Conservation (phyloP, 2,888 invertebrate genomes). For the Cephonodes hylas region DNA sequence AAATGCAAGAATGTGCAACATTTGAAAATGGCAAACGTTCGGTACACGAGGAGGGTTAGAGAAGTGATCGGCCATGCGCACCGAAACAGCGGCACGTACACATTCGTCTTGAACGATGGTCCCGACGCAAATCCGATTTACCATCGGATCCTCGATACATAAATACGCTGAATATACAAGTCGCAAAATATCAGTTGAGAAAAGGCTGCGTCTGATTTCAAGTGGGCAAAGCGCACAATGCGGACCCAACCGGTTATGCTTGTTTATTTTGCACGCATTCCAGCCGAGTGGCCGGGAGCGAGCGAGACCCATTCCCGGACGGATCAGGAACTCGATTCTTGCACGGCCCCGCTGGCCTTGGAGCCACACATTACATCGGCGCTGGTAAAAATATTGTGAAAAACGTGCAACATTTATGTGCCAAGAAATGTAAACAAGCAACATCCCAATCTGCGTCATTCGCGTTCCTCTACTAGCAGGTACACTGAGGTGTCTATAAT, state of each 20-base stretch:
- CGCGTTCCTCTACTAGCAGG: conserved; percentile 24
- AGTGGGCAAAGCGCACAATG: conserved; percentile 63
- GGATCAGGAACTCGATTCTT: conserved; percentile 65
- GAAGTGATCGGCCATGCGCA: neutral
- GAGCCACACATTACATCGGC: conserved; percentile 47
- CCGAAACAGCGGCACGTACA: neutral
- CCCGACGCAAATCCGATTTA: conserved; percentile 13
- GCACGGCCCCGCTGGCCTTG: conserved; percentile 63
- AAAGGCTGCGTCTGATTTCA: conserved; percentile 53
- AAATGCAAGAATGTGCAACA: conserved; percentile 6
- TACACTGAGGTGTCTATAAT: conserved; percentile 22
- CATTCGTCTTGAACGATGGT: conserved; percentile 2
- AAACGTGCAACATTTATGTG: conserved; percentile 35
- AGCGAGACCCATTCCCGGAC: conserved; percentile 67
- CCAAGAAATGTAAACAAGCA: conserved; percentile 39
- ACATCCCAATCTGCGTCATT: conserved; percentile 42
- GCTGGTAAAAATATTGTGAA: conserved; percentile 46
- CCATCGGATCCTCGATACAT: conserved; percentile 18
- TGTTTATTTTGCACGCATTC: conserved; percentile 81
- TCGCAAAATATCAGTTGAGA: conserved; percentile 48
- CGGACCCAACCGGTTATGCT: conserved; percentile 70
- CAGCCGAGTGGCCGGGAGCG: conserved; percentile 64
- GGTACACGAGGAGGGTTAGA: neutral
- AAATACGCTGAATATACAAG: conserved; percentile 33
- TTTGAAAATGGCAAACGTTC: conserved; percentile 4